Conservation (phyloP, 1,140 invertebrate genomes). For the Hyphantria cunea region DNA sequence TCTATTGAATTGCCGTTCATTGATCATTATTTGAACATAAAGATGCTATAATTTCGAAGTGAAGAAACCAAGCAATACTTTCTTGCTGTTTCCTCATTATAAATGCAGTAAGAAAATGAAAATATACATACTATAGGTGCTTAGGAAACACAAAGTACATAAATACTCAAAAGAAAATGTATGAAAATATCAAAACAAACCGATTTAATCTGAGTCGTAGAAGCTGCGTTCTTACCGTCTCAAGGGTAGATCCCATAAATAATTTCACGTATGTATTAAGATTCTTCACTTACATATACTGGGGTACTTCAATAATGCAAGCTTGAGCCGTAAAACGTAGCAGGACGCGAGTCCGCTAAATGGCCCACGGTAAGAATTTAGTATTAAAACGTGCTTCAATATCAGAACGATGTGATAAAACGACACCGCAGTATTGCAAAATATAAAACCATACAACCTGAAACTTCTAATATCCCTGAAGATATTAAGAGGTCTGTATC, state of each 20-base stretch:
- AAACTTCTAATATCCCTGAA: too few species aligned
- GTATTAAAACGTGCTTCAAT: constrained; percentile 63
- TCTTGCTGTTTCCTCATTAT: too few species aligned
- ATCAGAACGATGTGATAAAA: constrained; percentile 68
- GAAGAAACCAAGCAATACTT: too few species aligned
- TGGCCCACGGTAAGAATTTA: constrained; percentile 67
- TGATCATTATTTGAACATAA: too few species aligned
- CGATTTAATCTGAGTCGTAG: constrained; percentile 11
- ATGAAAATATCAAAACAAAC: background rate
- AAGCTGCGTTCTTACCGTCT: constrained; percentile 30
- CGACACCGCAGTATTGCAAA: constrained; percentile 38
- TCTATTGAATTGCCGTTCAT: too few species aligned
- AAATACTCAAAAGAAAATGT: too few species aligned
- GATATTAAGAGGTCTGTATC: too few species aligned
- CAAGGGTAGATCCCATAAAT: constrained; percentile 54
- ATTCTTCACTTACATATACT: constrained; percentile 49
- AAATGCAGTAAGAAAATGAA: too few species aligned
- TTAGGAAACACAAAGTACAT: too few species aligned
- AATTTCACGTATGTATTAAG: constrained; percentile 56
- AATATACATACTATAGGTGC: too few species aligned
- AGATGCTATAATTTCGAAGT: too few species aligned
- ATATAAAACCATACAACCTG: too few species aligned
- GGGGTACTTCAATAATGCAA: constrained; percentile 63
- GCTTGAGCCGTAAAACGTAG: constrained; percentile 61
- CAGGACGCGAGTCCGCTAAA: constrained; percentile 56